Base-by-base conservation (phyloP, 2,888 invertebrate genomes). In the Platycheirus albimanus region DNA sequence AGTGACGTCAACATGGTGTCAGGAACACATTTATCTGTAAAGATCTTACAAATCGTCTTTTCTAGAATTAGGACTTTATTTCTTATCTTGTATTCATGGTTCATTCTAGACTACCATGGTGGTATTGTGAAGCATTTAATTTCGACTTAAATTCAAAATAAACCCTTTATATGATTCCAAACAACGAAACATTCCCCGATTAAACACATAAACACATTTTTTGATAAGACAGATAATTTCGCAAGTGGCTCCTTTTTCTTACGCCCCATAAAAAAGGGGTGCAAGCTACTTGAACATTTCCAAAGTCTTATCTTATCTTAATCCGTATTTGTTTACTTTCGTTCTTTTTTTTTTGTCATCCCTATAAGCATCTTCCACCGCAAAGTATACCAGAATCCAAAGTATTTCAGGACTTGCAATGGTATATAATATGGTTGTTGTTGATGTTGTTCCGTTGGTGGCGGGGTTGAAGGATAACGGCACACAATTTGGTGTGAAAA, bases 311-410 rank as follows among this genome's bases (percentile, higher is more conserved):
- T 83, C 83, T 83, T 63, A 83, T 83, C 83, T 78, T 58, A 47
- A 83, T 83, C 78, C 78, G 72, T 74, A 78, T 83, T 83, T 83
- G 78, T 83, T 78, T 77, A 72, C 63, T 56, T 56, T 72, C 61
- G 11, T 52, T n/a, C n/a, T 76, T 45, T 43, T 24, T 41, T 54
- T 45, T 8, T 19, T 24, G 30, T 51, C 47, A 24, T 13, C 28
- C 43, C 56, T 67, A n/a, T n/a, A n/a, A n/a, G n/a, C n/a, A n/a
- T n/a, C n/a, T n/a, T n/a, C n/a, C n/a, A n/a, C 4, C 10, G 0
- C 17, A 15, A 63, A 43, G 30, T 30, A 61, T 13, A 20, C 17
- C 15, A 2, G 0, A 33, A 17, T 45, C 38, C n/a, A 33, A 52
- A 63, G 8, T 17, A 36, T 51, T 67, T 41, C 52, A 36, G n/a